Evolutionary conservation across 2,113 vertebrate species (phyloP).

Genomic region (Anoplopoma fimbria): DNA sequence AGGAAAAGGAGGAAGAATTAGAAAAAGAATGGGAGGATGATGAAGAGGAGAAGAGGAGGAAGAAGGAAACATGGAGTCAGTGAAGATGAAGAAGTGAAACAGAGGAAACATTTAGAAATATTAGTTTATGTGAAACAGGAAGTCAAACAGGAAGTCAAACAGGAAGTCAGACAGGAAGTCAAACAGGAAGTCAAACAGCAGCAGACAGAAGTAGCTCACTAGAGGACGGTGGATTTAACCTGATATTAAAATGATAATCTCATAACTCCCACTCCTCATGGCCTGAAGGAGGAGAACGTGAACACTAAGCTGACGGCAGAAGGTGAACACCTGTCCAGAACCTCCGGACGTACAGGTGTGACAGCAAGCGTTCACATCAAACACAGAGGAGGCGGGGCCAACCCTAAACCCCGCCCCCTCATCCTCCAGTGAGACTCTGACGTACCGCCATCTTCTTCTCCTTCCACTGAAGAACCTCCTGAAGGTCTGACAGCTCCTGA

Average conservation of each 20-base stretch:
- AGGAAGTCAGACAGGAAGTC: background rate
- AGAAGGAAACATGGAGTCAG: background rate
- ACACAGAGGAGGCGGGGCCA: too few relatives aligned
- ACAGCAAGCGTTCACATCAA: too few relatives aligned
- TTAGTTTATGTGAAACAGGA: background rate
- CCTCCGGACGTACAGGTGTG: too few relatives aligned
- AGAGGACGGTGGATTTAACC: too few relatives aligned
- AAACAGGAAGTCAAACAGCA: too few relatives aligned
- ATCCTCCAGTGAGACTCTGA: too few relatives aligned
- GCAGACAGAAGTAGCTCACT: background rate
- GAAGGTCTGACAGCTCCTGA: conserved; percentile 92
- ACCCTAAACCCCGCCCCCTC: too few relatives aligned
- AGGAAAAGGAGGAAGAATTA: background rate
- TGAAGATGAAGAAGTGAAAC: background rate
- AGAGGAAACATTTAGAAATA: background rate
- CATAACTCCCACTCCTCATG: too few relatives aligned
- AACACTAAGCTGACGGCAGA: too few relatives aligned
- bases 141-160: background rate
- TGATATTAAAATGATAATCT: too few relatives aligned
- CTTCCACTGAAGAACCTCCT: conserved; percentile 97
- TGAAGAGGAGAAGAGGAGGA: background rate
- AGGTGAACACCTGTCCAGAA: too few relatives aligned
- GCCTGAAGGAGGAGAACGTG: too few relatives aligned
- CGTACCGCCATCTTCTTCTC: conserved; percentile 95
- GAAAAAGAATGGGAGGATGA: background rate